A percentile compares a stretch with the other conserved stretches of the same genome.
Conservation (phyloP, 2,113 vertebrate species). For the Hippocampus comes region DNA sequence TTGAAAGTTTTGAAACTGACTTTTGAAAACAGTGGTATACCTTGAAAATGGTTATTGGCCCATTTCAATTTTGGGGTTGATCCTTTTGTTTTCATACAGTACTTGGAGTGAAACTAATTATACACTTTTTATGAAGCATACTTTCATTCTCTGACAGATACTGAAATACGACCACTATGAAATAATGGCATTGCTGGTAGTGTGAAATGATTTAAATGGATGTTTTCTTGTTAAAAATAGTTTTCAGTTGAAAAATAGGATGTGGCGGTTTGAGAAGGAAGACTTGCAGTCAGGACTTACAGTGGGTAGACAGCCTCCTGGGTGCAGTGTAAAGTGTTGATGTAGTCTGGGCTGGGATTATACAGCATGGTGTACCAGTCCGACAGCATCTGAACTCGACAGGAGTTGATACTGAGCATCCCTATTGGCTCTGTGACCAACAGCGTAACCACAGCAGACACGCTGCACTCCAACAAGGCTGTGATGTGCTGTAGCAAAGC, state of each 20-base stretch:
- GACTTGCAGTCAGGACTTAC: conserved; percentile 54
- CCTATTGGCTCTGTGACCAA: conserved; percentile 85
- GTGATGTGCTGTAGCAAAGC: conserved; percentile 90
- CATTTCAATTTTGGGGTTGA: too few relatives aligned
- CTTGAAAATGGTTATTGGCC: too few relatives aligned
- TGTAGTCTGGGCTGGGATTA: conserved; percentile 94
- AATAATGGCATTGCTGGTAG: background rate
- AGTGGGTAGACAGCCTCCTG: conserved; percentile 95
- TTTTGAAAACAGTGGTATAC: too few relatives aligned
- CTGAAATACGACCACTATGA: background rate
- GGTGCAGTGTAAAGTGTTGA: conserved; percentile 93
- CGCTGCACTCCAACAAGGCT: conserved; percentile 83
- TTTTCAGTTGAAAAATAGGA: background rate
- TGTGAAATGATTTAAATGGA: background rate
- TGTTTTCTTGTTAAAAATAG: background rate
- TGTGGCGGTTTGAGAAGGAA: background rate
- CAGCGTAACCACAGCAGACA: conserved; percentile 80
- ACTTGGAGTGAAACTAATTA: too few relatives aligned
- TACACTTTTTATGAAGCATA: too few relatives aligned
- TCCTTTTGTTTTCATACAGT: too few relatives aligned
- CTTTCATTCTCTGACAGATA: background rate
- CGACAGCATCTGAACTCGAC: conserved; percentile 87
- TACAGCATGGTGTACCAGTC: conserved; percentile 99
- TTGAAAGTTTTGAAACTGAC: too few relatives aligned
- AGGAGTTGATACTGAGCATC: conserved; percentile 81